Evolutionary conservation across 2,113 vertebrate genomes (phyloP), one percentile per base, ranked within the genome.

Genomic region (Centropus bengalensis): DNA sequence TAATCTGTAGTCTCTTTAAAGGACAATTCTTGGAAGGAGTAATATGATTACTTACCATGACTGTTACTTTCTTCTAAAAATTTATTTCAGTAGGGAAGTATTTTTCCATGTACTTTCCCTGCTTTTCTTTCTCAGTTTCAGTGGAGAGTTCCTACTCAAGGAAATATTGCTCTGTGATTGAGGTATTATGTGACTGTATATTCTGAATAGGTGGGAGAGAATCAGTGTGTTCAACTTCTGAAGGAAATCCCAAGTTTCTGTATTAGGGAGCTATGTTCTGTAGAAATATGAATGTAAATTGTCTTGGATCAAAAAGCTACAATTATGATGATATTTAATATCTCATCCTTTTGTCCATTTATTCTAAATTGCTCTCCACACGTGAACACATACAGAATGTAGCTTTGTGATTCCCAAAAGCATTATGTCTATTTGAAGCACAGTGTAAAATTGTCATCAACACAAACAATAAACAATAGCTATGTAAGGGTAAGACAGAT

Each of bases 401-500:
- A 62, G 38, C 62, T 81, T 81, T 87, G 40, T 81, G 74, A 83
- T 82, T 94, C 77, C 86, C 79, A 14, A 60, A 94, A 84, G 26
- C 84, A 28, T 78, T 62, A 86, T 54, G 54, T 15, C 45, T 91
- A 33, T 91, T 94, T 92, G 71, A 62, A 94, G 28, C 91, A 86
- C 49, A 94, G 68, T 56, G 4, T 58, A 82, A 86, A 81, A 91
- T 92, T 91, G 77, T 86, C 86, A 82, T 94, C 85, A 79, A 22
- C 27, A 40, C 2, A 2, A 59, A 87, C 77, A 82, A 91, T 1
- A 0, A 86, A 93, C 75, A 94, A 91, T 89, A 62, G 26, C 62
- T 97, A 77, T 4, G 73, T 92, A 89, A 92, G 82, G 24, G 44
- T 86, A 82, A 94, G 89, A 91, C 94, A 96, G 92, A 97, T 96